These are phyloP conservation scores for Maccullochella peelii DNA, from an alignment of 2,113 vertebrate genomes.

Conservation along the genomic window DNA sequence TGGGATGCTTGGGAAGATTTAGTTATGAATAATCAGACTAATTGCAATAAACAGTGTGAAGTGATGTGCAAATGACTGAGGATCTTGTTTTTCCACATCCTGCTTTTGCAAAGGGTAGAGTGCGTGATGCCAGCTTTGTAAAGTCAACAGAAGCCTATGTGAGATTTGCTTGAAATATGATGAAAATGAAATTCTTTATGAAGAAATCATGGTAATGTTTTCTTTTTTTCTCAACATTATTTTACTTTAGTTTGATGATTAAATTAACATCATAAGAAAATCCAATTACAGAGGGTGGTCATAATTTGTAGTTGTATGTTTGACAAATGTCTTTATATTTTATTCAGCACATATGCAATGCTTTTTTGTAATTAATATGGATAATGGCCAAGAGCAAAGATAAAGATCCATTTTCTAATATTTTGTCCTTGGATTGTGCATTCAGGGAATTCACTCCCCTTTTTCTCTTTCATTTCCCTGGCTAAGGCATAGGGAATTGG, in stretches of 20 bases:
- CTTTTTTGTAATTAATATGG: constrained; percentile 83
- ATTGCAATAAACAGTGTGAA: constrained; percentile 75
- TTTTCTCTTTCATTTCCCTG: constrained; percentile 79
- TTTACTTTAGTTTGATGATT: constrained; percentile 24
- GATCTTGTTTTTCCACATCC: constrained; percentile 47
- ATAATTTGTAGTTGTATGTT: constrained; percentile 61
- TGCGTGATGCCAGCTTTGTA: constrained; percentile 12
- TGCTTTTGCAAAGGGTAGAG: constrained; percentile 51
- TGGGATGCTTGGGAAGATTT: constrained; percentile 57
- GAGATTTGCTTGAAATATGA: background rate
- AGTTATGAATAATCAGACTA: constrained; percentile 73
- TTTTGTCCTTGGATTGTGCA: constrained; percentile 87
- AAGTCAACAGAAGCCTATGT: constrained; percentile 29
- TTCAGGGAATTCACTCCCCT: constrained; percentile 80
- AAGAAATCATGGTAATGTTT: background rate
- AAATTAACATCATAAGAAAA: constrained; percentile 40
- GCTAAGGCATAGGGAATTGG: constrained; percentile 82
- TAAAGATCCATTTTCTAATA: constrained; percentile 86
- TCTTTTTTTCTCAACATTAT: background rate
- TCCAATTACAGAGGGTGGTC: constrained; percentile 26
- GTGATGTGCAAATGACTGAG: constrained; percentile 67
- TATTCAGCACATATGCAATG: constrained; percentile 70
- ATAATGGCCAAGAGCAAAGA: constrained; percentile 86
- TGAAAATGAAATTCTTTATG: background rate
- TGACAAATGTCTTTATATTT: constrained; percentile 72